These are phyloP conservation scores for Irena cyanogastra DNA, from an alignment of 2,113 vertebrate species.

Conservation along the genomic window DNA sequence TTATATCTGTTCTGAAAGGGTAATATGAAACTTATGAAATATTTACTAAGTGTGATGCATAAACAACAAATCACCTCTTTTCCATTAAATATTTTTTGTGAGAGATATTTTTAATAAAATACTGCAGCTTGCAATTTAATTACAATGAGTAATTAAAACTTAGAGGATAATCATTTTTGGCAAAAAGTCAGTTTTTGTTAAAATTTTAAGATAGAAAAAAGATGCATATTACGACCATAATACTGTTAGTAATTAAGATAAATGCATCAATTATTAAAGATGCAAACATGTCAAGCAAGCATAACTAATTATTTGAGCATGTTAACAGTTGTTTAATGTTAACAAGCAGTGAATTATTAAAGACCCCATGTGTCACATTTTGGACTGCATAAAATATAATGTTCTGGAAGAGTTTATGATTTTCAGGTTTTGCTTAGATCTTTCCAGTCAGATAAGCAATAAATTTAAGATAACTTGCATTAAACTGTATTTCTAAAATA, in stretches of 20 bases:
- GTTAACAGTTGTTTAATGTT: slow-evolving; percentile 99
- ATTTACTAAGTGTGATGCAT: slow-evolving; percentile 77
- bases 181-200: slow-evolving; percentile 86
- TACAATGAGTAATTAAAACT: slow-evolving; percentile 96
- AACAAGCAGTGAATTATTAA: slow-evolving; percentile 99
- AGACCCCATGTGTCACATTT: slow-evolving; percentile 86
- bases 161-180: slow-evolving; percentile 93
- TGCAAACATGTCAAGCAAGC: slow-evolving; percentile 99
- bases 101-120: slow-evolving; percentile 80
- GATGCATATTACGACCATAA: slow-evolving; percentile 89
- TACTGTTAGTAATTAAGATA: slow-evolving; percentile 99
- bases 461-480: slow-evolving; percentile 72
- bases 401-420: slow-evolving; percentile 77
- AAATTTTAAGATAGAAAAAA: slow-evolving; percentile 86
- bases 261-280: slow-evolving; percentile 99
- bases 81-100: slow-evolving; percentile 78
- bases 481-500: slow-evolving; percentile 73
- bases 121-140: slow-evolving; percentile 89
- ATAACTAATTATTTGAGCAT: slow-evolving; percentile 99
- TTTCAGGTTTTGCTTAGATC: slow-evolving; percentile 78
- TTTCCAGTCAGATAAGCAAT: slow-evolving; percentile 67
- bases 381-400: slow-evolving; percentile 87
- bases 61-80: slow-evolving; percentile 81
- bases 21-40: slow-evolving; percentile 82
- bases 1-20: slow-evolving; percentile 69